Evolutionary conservation across 2,113 vertebrate genomes (phyloP).

Genomic region (Clarias macrocephalus): DNA sequence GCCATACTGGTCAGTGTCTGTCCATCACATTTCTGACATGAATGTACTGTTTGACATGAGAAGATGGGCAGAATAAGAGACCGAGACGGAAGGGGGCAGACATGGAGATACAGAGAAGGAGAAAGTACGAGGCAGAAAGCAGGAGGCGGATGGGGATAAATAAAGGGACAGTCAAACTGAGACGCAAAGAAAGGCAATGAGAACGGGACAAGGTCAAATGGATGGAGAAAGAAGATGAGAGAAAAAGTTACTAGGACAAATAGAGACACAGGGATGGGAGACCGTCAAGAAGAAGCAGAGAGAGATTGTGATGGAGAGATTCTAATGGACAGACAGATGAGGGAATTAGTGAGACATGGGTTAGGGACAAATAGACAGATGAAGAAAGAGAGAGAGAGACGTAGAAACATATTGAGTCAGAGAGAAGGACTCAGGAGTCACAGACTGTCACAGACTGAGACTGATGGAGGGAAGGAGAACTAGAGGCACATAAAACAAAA

Average conservation of each 20-base stretch:
- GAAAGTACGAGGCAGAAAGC: background rate
- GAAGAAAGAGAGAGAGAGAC: background rate
- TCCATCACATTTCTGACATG: background rate
- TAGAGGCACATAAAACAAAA: background rate
- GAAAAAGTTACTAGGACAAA: background rate
- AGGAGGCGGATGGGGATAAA: background rate
- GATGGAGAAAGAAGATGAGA: background rate
- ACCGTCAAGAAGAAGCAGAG: background rate
- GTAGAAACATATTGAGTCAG: too few species aligned
- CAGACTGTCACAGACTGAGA: background rate
- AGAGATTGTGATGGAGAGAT: background rate
- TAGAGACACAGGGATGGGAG: background rate
- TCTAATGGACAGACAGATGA: background rate
- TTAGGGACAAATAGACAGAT: background rate
- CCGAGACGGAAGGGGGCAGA: background rate
- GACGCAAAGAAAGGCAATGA: background rate
- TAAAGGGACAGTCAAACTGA: background rate
- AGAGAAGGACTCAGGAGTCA: too few species aligned
- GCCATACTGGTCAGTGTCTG: constrained; percentile 89
- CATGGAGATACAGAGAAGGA: too few species aligned
- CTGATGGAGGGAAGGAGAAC: background rate
- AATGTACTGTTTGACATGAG: background rate
- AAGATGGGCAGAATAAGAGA: background rate
- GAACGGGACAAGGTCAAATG: too few species aligned
- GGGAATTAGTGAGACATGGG: background rate